phyloP scores from a whole-genome alignment of 2,113 vertebrate species.

The Macheiramphus alcinus region DNA sequence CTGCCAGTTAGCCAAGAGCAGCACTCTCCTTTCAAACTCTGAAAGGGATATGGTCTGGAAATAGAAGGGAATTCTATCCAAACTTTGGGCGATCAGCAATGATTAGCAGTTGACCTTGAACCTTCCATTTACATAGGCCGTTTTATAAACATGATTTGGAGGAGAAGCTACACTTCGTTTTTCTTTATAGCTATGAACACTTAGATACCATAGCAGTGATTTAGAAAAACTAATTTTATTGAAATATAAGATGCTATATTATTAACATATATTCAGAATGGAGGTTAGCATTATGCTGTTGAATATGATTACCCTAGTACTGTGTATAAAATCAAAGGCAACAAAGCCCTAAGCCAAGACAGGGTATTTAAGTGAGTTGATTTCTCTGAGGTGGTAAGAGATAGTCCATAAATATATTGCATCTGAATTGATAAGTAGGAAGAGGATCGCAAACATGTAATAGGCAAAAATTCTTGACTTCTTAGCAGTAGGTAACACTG shows the following conservation, averaged over 20 bases:
- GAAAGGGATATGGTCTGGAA: not conserved
- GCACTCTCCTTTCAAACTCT: not conserved
- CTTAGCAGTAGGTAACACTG: not conserved
- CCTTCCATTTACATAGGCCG: not conserved
- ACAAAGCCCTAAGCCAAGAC: not conserved
- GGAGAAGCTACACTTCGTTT: not conserved
- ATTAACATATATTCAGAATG: not conserved
- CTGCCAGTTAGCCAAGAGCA: not conserved
- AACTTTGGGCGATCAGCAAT: not conserved
- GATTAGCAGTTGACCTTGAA: not conserved
- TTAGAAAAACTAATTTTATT: not conserved
- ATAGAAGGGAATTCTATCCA: not conserved
- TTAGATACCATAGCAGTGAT: not conserved
- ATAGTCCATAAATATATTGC: not conserved
- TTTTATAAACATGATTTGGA: not conserved
- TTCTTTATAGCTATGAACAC: not conserved
- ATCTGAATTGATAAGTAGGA: not conserved
- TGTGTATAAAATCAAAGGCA: not conserved
- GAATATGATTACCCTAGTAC: not conserved
- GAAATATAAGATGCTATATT: not conserved
- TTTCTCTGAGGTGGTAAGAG: not conserved
- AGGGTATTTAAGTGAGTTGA: not conserved
- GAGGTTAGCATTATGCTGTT: not conserved
- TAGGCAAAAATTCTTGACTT: not conserved
- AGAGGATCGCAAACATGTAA: not conserved